Evolutionary conservation across 2,797 vertebrate species (phyloP).

Genomic region (Myripristis jacobus): DNA sequence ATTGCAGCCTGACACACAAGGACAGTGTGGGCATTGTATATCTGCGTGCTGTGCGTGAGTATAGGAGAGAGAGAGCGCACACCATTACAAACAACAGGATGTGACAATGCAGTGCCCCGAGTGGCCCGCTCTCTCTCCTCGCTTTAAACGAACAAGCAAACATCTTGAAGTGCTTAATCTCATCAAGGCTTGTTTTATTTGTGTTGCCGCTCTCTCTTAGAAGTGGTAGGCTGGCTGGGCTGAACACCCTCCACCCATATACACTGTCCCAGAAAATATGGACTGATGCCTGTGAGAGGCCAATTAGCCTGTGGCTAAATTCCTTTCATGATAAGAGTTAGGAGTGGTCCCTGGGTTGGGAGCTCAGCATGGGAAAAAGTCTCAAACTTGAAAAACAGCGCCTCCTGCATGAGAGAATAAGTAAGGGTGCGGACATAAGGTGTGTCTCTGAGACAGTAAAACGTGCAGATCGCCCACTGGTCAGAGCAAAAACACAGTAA

Average conservation of each 20-base stretch:
- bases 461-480: neutral
- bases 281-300: slow-evolving; percentile 65
- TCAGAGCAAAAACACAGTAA: slow-evolving; percentile 31
- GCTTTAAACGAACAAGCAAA: slow-evolving; percentile 76
- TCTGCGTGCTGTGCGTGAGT: slow-evolving; percentile 42
- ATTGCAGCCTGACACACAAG: slow-evolving; percentile 43
- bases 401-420: slow-evolving; percentile 42
- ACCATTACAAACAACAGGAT: slow-evolving; percentile 65
- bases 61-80: slow-evolving; percentile 24
- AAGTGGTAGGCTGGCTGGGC: slow-evolving; percentile 77
- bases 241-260: slow-evolving; percentile 72
- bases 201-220: slow-evolving; percentile 69
- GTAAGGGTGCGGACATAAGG: neutral
- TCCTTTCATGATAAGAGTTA: slow-evolving; percentile 63
- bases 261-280: slow-evolving; percentile 64
- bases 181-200: slow-evolving; percentile 80
- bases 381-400: slow-evolving; percentile 28
- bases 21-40: slow-evolving; percentile 45
- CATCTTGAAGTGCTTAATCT: slow-evolving; percentile 89
- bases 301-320: slow-evolving; percentile 67
- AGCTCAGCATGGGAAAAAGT: neutral
- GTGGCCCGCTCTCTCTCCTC: slow-evolving; percentile 66
- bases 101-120: slow-evolving; percentile 63
- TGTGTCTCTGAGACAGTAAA: slow-evolving; percentile 1
- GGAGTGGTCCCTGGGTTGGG: slow-evolving; percentile 25